Conservation (phyloP, 2,797 vertebrate genomes). For the Alosa sapidissima region DNA sequence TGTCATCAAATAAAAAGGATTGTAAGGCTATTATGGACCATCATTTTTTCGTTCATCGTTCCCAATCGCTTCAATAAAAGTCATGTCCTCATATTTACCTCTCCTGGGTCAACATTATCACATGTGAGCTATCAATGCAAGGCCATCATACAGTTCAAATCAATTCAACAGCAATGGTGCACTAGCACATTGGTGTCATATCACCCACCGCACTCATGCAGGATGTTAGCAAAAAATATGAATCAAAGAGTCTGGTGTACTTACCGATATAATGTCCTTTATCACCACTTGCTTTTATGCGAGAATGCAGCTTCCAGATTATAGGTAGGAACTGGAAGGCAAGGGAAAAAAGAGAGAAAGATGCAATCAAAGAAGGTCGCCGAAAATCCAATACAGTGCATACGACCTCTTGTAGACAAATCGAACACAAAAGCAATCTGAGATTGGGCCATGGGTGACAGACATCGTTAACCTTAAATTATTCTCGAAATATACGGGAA, state of each 20-base stretch:
- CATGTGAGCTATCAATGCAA: conserved; percentile 18
- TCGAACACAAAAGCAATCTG: conserved; percentile 56
- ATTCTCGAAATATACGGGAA: conserved; percentile 56
- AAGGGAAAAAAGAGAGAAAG: conserved; percentile 54
- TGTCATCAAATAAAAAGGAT: background rate
- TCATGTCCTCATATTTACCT: conserved; percentile 11
- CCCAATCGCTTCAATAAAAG: background rate
- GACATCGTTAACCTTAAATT: conserved; percentile 60
- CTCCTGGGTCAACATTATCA: conserved; percentile 14
- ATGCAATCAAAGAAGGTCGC: conserved; percentile 60
- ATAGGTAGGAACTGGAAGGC: conserved; percentile 65
- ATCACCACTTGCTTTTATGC: conserved; percentile 64
- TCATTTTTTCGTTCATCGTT: background rate
- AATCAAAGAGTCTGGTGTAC: conserved; percentile 52
- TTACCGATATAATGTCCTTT: conserved; percentile 74
- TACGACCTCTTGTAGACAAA: conserved; percentile 60
- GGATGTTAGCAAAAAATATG: conserved; percentile 10
- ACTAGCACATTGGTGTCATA: background rate
- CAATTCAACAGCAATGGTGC: conserved; percentile 20
- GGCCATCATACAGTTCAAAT: conserved; percentile 18
- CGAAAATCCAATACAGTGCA: conserved; percentile 63
- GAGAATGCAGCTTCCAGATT: conserved; percentile 64
- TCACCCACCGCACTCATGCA: background rate
- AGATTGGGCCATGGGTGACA: conserved; percentile 51
- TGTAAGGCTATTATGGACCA: background rate